phyloP scores from a whole-genome alignment of 2,888 invertebrate species.

The Himalopsyche kuldschensis region DNA sequence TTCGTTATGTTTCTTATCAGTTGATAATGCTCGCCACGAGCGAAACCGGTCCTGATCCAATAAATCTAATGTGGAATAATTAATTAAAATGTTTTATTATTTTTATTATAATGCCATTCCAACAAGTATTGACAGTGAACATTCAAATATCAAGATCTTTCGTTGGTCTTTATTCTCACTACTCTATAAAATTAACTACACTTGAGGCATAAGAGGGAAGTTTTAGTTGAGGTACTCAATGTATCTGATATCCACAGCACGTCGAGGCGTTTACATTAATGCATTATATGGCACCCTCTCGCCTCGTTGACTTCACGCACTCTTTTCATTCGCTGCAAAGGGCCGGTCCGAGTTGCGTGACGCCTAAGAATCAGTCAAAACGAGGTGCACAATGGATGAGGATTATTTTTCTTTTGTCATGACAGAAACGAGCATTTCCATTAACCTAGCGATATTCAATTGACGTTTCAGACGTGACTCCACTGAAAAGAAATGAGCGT shows the following conservation, averaged over 20 bases:
- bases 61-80: no score
- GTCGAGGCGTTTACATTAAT: not conserved
- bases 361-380: not conserved
- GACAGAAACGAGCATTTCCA: not conserved
- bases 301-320: not conserved
- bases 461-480: not conserved
- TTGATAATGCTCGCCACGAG: no score
- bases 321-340: not conserved
- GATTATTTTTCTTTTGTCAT: not conserved
- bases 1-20: no score
- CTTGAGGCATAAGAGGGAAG: not conserved
- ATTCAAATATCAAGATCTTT: not conserved
- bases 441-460: not conserved
- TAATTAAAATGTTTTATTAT: no score
- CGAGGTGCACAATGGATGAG: not conserved
- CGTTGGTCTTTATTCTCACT: not conserved
- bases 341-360: not conserved
- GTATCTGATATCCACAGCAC: not conserved
- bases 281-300: not conserved
- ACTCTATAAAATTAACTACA: not conserved
- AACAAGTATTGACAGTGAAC: no score
- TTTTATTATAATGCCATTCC: no score
- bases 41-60: no score
- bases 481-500: not conserved
- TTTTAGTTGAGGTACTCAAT: no score